phyloP scores from a whole-genome alignment of 2,113 vertebrate genomes.

The Sterrhoptilus dennistouni region DNA sequence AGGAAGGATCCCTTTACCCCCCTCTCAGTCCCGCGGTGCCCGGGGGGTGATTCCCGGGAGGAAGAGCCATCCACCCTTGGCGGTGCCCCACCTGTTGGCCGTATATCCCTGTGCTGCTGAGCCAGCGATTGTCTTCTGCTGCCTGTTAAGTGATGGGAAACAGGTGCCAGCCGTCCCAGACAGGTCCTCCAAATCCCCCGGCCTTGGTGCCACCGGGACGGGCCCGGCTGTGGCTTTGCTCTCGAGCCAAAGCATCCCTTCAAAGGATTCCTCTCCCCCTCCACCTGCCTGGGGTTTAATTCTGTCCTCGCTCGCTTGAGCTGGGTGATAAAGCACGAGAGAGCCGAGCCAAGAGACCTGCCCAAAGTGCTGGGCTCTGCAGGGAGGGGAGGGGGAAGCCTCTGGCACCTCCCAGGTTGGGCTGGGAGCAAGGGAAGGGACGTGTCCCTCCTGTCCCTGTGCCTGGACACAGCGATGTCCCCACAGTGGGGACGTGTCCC shows the following conservation, averaged over 20 bases:
- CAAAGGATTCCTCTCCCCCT: slow-evolving; percentile 54
- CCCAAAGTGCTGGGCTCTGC: background rate
- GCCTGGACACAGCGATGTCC: background rate
- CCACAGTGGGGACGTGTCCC: fast-evolving
- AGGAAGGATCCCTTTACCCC: background rate
- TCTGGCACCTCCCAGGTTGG: background rate
- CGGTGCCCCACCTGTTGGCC: slow-evolving; percentile 41
- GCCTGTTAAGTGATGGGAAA: slow-evolving; percentile 17
- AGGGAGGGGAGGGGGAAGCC: background rate
- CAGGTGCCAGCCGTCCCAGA: slow-evolving; percentile 53
- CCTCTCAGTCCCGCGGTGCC: background rate
- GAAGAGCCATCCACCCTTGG: background rate
- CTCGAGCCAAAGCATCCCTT: slow-evolving; percentile 37
- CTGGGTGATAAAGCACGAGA: background rate
- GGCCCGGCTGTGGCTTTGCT: slow-evolving; percentile 31
- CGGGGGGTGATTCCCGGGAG: background rate
- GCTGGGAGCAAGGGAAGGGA: background rate
- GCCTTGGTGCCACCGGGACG: background rate
- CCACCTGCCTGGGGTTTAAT: slow-evolving; percentile 53
- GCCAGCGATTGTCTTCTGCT: slow-evolving; percentile 65
- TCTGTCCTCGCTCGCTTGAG: slow-evolving; percentile 45
- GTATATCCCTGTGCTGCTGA: slow-evolving; percentile 38
- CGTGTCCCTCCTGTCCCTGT: background rate
- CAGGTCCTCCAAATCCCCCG: slow-evolving; percentile 54
- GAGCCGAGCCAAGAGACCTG: background rate